A percentile compares a stretch with the other conserved stretches of the same genome.
These are phyloP conservation scores for Albula goreensis DNA, from an alignment of 2,113 vertebrate genomes.

Conservation along the genomic window DNA sequence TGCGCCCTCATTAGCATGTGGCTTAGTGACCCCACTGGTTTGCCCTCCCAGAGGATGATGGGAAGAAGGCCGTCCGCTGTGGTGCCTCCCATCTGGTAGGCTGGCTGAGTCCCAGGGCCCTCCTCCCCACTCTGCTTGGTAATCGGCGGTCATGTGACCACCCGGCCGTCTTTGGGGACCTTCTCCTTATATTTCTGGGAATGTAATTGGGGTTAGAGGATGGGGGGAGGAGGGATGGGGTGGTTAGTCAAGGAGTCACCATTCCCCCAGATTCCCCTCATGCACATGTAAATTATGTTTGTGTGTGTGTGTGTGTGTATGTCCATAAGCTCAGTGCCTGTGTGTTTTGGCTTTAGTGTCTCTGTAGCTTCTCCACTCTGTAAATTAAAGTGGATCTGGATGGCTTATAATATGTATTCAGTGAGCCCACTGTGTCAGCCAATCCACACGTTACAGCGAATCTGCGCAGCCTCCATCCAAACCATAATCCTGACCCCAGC, in stretches of 20 bases:
- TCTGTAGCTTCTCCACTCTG: background rate
- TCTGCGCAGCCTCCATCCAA: too few relatives aligned
- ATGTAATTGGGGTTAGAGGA: too few relatives aligned
- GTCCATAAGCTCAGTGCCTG: constrained; percentile 7
- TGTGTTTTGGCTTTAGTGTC: background rate
- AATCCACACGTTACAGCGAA: too few relatives aligned
- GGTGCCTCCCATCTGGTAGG: background rate
- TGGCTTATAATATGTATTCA: too few relatives aligned
- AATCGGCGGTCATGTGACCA: background rate
- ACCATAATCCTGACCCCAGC: too few relatives aligned
- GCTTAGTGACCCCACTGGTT: background rate
- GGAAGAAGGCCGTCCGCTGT: background rate
- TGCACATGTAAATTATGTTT: background rate
- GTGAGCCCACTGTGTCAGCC: too few relatives aligned
- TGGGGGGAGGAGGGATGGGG: too few relatives aligned
- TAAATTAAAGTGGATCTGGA: background rate
- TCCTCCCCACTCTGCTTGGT: background rate
- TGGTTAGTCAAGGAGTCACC: too few relatives aligned
- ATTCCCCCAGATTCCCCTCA: too few relatives aligned
- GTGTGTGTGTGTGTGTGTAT: background rate
- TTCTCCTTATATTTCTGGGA: background rate
- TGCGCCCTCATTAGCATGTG: background rate
- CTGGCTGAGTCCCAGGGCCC: too few relatives aligned
- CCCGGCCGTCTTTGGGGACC: too few relatives aligned
- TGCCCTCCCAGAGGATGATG: background rate